These are phyloP conservation scores for Laspeyria flexula DNA, from an alignment of 2,888 invertebrate species.

Conservation along the genomic window DNA sequence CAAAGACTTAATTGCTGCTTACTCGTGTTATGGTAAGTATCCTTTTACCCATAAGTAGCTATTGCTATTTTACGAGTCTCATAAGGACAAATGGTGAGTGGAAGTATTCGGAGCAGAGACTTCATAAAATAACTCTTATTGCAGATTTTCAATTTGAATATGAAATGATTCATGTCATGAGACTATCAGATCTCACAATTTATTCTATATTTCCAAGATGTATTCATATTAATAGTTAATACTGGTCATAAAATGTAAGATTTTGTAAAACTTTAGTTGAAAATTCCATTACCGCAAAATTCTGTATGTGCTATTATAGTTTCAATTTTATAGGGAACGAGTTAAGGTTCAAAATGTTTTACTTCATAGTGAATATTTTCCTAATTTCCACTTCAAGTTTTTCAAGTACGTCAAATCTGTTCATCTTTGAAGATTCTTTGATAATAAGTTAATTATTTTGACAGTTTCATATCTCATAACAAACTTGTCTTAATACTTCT, in stretches of 20 bases:
- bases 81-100: not conserved
- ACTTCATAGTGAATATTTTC: too few relatives aligned
- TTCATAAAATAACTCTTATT: constrained; percentile 4
- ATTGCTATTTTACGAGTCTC: constrained; percentile 4
- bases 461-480: too few relatives aligned
- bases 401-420: too few relatives aligned
- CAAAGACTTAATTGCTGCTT: constrained; percentile 1
- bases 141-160: constrained; percentile 7
- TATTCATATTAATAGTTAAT: not conserved
- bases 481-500: too few relatives aligned
- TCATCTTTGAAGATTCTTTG: too few relatives aligned
- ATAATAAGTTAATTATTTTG: too few relatives aligned
- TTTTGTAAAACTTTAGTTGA: not conserved
- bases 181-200: not conserved
- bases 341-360: too few relatives aligned
- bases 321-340: too few relatives aligned
- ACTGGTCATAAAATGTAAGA: not conserved
- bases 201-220: not conserved
- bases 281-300: not conserved
- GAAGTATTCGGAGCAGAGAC: not conserved
- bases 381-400: too few relatives aligned
- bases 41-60: constrained; percentile 10
- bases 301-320: too few relatives aligned
- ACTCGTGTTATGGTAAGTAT: constrained; percentile 5
- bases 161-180: not conserved